phyloP scores from a whole-genome alignment of 2,797 vertebrate genomes.

The Thaleichthys pacificus region DNA sequence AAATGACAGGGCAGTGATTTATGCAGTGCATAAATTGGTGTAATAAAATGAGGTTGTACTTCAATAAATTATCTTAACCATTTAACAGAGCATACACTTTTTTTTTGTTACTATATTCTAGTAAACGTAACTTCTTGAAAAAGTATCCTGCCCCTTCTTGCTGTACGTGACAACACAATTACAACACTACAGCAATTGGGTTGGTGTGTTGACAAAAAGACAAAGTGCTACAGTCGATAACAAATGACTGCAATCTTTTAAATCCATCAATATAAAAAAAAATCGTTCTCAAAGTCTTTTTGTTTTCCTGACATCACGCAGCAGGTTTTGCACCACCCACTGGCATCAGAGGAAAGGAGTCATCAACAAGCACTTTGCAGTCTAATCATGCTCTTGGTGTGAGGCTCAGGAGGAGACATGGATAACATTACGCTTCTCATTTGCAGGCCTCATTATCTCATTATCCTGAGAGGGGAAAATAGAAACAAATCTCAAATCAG shows the following conservation, averaged over 20 bases:
- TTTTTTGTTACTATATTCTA: too few relatives aligned
- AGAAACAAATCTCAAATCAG: slow-evolving; percentile 31
- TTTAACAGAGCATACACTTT: too few relatives aligned
- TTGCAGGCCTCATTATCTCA: slow-evolving; percentile 55
- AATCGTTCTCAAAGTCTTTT: not conserved
- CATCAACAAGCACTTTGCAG: slow-evolving; percentile 43
- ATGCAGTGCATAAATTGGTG: too few relatives aligned
- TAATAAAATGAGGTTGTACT: too few relatives aligned
- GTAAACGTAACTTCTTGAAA: too few relatives aligned
- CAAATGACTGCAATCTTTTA: slow-evolving; percentile 31
- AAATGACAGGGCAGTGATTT: too few relatives aligned
- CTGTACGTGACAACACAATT: too few relatives aligned
- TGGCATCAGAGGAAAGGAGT: slow-evolving; percentile 41
- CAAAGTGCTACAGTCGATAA: too few relatives aligned
- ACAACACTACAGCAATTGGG: too few relatives aligned
- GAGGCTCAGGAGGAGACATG: slow-evolving; percentile 49
- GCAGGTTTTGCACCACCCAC: slow-evolving; percentile 32
- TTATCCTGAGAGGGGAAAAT: slow-evolving; percentile 49
- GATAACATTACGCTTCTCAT: slow-evolving; percentile 52
- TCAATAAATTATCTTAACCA: too few relatives aligned
- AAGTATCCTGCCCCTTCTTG: too few relatives aligned
- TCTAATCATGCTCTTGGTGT: slow-evolving; percentile 56
- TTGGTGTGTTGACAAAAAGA: too few relatives aligned
- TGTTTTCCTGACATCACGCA: slow-evolving; percentile 5
- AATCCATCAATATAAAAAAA: not conserved